These are phyloP conservation scores for Drepana falcataria DNA, from an alignment of 2,888 invertebrate genomes.

Conservation along the genomic window DNA sequence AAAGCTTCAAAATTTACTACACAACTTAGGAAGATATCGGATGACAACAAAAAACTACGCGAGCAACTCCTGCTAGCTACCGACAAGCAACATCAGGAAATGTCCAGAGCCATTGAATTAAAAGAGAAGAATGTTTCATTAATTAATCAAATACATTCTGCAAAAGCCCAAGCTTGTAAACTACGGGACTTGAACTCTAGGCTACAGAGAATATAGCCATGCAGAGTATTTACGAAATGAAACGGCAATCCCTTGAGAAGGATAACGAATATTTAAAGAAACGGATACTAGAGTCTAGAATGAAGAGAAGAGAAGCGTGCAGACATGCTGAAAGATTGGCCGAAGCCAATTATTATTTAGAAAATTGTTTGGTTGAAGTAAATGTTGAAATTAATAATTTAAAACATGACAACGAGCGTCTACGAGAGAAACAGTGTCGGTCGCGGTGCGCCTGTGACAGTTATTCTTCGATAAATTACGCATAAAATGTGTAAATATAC, in stretches of 20 bases:
- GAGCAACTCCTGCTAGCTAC: conserved; percentile 38
- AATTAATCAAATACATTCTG: conserved; percentile 31
- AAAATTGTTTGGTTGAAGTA: conserved; percentile 40
- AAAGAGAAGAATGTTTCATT: conserved; percentile 46
- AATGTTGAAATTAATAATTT: conserved; percentile 33
- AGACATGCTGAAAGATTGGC: conserved; percentile 40
- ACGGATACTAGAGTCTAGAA: conserved; percentile 36
- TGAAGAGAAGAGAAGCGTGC: conserved; percentile 48
- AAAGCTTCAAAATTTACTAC: conserved; percentile 10
- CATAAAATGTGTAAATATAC: not conserved
- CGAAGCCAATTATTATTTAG: conserved; percentile 50
- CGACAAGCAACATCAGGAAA: conserved; percentile 63
- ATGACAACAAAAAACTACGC: conserved; percentile 40
- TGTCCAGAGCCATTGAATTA: conserved; percentile 61
- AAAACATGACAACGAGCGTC: conserved; percentile 20
- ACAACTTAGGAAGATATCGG: conserved; percentile 21
- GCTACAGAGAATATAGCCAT: conserved; percentile 12
- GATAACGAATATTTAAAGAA: conserved; percentile 42
- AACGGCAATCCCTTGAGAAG: conserved; percentile 26
- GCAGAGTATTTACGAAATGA: conserved; percentile 17
- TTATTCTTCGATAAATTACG: not conserved
- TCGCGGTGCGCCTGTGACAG: not conserved
- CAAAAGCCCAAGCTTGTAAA: conserved; percentile 31
- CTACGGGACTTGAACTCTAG: conserved; percentile 25
- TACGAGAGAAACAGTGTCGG: not conserved